Conservation (phyloP, 2,888 invertebrate genomes). For the Leptopilina myrica region DNA sequence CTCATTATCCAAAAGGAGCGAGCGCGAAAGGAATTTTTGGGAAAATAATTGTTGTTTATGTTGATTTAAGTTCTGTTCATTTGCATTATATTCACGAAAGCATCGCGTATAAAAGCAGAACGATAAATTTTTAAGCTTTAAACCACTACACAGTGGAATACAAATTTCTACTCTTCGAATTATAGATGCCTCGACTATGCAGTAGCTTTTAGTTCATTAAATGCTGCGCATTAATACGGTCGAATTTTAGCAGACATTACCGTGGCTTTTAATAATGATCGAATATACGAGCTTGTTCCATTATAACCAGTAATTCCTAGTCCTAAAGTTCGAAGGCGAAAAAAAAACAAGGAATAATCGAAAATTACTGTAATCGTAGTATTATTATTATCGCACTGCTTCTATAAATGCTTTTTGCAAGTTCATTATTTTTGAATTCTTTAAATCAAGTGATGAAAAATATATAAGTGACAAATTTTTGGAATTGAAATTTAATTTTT, state of each 20-base stretch:
- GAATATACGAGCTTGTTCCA: slow-evolving; percentile 38
- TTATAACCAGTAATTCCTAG: slow-evolving; percentile 25
- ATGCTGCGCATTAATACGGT: slow-evolving; percentile 32
- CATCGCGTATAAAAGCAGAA: slow-evolving; percentile 16
- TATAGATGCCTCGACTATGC: slow-evolving; percentile 36
- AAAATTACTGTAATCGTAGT: too few relatives aligned
- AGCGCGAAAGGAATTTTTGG: slow-evolving; percentile 19
- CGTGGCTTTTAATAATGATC: slow-evolving; percentile 39
- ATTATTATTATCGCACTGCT: too few relatives aligned
- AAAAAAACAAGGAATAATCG: too few relatives aligned
- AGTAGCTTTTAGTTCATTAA: slow-evolving; percentile 37
- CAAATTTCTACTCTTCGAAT: slow-evolving; percentile 36
- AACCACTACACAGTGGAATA: slow-evolving; percentile 10
- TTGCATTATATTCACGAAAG: slow-evolving; percentile 2
- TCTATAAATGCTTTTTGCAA: too few relatives aligned
- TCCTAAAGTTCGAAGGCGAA: too few relatives aligned
- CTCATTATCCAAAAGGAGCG: slow-evolving; percentile 20
- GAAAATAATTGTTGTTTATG: slow-evolving; percentile 13
- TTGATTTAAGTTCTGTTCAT: slow-evolving; percentile 10
- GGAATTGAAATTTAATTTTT: too few relatives aligned
- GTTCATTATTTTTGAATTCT: too few relatives aligned
- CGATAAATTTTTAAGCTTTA: slow-evolving; percentile 38
- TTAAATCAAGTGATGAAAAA: too few relatives aligned
- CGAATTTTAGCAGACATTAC: slow-evolving; percentile 38
- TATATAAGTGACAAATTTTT: too few relatives aligned